Evolutionary conservation across 1,140 invertebrate genomes (phyloP), one percentile per base, ranked within the genome.

Genomic region (Listronotus bonariensis): DNA sequence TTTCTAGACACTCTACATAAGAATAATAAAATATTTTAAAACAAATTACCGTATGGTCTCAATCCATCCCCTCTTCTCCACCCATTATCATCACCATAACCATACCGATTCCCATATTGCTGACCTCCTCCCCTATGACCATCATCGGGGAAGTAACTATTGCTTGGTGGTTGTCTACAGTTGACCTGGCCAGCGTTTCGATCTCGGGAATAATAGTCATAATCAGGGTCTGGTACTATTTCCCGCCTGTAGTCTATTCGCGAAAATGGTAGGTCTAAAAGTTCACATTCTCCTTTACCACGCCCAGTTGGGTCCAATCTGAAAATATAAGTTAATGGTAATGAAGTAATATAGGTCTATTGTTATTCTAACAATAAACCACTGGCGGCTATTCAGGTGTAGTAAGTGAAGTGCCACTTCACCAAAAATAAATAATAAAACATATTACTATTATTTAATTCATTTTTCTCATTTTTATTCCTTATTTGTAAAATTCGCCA

Each of bases 131-230:
- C 41, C 18, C 65, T 48, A 34, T 62, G 52, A 12, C 45, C 38
- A 12, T 34, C 49, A 55, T 57, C 26, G 1, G 38, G 36, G 34
- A 64, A 69, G 38, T 48, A 40, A 41, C 49, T 46, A 9, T 38
- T 40, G 12, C 38, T 31, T 18, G 67, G 65, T 42, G 26, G n/a
- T 49, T 66, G 48, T 52, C 58, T 66, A 63, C 82, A 82, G 61
- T 81, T 80, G 15, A 73, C 73, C 0, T 74, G 71, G 0, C 76
- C 78, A 51, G 68, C 67, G 72, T 87, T 88, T 48, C 86, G 77
- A 75, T 92, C 88, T 15, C 85, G 79, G 67, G 91, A 88, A 71
- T 90, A 92, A 71, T 89, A 92, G 75, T 92, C 90, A 67, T 87
- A 92, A 36, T 88, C 85, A 12, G 85, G 82, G 76, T 92, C 89